Percentiles rank a stretch among this genome's conserved stretches.
These are phyloP conservation scores for Xenops minutus DNA, from an alignment of 2,797 vertebrate genomes.

Conservation along the genomic window DNA sequence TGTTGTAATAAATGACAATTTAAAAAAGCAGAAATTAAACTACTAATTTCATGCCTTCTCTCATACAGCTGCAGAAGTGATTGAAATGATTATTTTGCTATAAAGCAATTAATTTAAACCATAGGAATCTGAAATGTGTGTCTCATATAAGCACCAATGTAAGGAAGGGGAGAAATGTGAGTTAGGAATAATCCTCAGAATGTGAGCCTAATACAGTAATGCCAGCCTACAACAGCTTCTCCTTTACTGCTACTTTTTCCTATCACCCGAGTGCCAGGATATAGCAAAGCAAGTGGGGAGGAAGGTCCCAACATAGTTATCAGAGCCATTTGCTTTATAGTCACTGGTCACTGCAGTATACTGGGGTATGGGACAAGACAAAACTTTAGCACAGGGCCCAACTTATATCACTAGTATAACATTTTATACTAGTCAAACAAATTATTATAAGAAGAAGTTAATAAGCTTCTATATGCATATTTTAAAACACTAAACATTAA, in stretches of 20 bases:
- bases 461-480: background rate
- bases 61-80: background rate
- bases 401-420: background rate
- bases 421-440: background rate
- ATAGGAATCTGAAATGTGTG: fast-evolving
- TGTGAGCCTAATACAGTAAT: background rate
- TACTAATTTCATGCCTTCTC: background rate
- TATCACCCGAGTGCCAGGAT: background rate
- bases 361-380: background rate
- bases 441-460: background rate
- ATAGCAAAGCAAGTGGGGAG: background rate
- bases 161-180: background rate
- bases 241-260: background rate
- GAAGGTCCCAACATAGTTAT: background rate
- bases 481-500: background rate
- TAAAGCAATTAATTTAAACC: background rate
- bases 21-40: background rate
- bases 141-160: fast-evolving
- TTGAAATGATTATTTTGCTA: background rate
- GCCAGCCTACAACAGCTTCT: background rate
- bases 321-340: background rate
- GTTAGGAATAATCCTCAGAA: background rate
- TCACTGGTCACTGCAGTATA: background rate
- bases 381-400: background rate
- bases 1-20: background rate